Evolutionary conservation across 2,888 invertebrate species (phyloP).

Genomic region (Brenthis hecate): DNA sequence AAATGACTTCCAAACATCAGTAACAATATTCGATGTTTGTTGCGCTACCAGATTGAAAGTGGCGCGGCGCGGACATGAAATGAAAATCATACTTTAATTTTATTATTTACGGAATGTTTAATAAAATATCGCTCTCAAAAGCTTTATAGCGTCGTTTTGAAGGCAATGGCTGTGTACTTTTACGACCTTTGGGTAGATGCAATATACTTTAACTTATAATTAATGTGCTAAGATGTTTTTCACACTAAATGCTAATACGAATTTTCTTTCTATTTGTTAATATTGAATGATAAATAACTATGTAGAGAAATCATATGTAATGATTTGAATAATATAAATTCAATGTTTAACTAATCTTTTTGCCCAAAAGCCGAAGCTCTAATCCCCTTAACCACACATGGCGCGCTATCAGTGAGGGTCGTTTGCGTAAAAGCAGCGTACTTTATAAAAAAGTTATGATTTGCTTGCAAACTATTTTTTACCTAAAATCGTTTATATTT

Average conservation of each 20-base stretch:
- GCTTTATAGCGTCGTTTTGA: constrained; percentile 17
- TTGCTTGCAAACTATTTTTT: too few relatives aligned
- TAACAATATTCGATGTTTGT: neutral
- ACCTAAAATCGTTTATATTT: too few relatives aligned
- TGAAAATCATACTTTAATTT: neutral
- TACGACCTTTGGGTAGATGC: neutral
- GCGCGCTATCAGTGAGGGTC: too few relatives aligned
- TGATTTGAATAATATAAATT: neutral
- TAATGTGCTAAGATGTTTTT: neutral
- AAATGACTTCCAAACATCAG: neutral
- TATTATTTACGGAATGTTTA: constrained; percentile 3
- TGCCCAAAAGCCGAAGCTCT: too few relatives aligned
- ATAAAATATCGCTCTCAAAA: constrained; percentile 4
- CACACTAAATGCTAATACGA: too few relatives aligned
- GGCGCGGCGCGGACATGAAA: constrained; percentile 2
- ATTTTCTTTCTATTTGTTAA: too few relatives aligned
- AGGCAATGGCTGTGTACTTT: constrained; percentile 18
- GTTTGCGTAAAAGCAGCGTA: too few relatives aligned
- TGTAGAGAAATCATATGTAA: too few relatives aligned
- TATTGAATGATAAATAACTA: too few relatives aligned
- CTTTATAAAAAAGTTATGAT: too few relatives aligned
- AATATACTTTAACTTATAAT: constrained; percentile 6
- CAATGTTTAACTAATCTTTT: neutral
- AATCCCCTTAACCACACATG: too few relatives aligned
- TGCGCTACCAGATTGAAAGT: neutral